Conservation (phyloP, 2,888 invertebrate species). For the Agrochola macilenta region DNA sequence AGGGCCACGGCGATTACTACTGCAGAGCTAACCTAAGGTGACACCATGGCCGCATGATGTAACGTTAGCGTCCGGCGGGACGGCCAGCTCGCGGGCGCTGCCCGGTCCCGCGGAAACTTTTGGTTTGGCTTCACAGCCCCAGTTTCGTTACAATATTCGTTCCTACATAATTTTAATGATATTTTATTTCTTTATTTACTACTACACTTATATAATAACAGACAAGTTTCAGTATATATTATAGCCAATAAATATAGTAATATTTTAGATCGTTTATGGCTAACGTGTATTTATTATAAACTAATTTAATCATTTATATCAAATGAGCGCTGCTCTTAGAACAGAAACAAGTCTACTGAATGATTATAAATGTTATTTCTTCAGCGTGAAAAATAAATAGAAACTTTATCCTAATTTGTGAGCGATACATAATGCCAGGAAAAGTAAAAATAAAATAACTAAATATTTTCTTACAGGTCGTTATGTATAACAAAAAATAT, state of each 20-base stretch:
- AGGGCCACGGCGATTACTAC: conserved; percentile 80
- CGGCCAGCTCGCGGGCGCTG: conserved; percentile 69
- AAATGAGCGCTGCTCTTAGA: conserved; percentile 58
- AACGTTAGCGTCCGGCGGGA: conserved; percentile 80
- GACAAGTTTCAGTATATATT: conserved; percentile 69
- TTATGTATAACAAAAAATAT: conserved; percentile 80
- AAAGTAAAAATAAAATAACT: conserved; percentile 72
- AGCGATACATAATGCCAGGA: conserved; percentile 69
- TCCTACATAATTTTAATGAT: conserved; percentile 80
- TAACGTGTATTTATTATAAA: conserved; percentile 55
- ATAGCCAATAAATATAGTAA: conserved; percentile 65
- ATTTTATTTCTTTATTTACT: conserved; percentile 67
- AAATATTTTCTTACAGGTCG: conserved; percentile 72
- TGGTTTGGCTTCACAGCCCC: conserved; percentile 87
- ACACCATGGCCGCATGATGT: conserved; percentile 90
- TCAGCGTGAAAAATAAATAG: conserved; percentile 49
- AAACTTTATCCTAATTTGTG: conserved; percentile 75
- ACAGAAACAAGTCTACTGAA: conserved; percentile 34
- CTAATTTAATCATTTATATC: conserved; percentile 56
- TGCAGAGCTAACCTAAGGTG: conserved; percentile 81
- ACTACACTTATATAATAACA: conserved; percentile 73
- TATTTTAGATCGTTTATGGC: conserved; percentile 63
- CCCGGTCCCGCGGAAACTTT: conserved; percentile 77
- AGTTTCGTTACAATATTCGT: conserved; percentile 80
- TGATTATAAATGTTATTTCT: conserved; percentile 15